Percentiles rank a stretch among this genome's conserved stretches.
These are phyloP conservation scores for Takifugu ocellatus DNA, from an alignment of 2,797 vertebrate species.

Conservation along the genomic window DNA sequence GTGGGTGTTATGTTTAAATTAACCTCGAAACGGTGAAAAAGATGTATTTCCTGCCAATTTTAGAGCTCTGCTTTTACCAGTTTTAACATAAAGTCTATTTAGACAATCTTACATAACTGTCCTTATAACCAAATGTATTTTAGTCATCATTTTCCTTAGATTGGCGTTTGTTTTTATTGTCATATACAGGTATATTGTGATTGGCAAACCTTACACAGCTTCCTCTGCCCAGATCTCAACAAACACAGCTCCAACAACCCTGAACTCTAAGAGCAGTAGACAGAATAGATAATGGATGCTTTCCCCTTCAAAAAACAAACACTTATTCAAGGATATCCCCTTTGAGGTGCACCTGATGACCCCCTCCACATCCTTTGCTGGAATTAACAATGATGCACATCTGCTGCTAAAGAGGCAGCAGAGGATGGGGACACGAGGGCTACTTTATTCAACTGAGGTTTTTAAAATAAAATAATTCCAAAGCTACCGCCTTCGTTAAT, in stretches of 20 bases:
- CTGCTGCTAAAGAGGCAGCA: slow-evolving; percentile 26
- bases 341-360: slow-evolving; percentile 14
- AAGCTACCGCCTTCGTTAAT: background rate
- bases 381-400: slow-evolving; percentile 40
- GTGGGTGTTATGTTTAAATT: too few relatives aligned
- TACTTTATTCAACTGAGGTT: background rate
- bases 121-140: too few relatives aligned
- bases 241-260: background rate
- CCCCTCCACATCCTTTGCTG: slow-evolving; percentile 32
- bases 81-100: background rate
- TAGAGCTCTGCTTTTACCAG: background rate
- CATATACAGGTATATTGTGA: background rate
- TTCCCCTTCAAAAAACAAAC: slow-evolving; percentile 24
- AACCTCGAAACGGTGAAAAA: too few relatives aligned
- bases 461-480: slow-evolving; percentile 4
- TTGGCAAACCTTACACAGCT: background rate
- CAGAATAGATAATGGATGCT: slow-evolving; percentile 3
- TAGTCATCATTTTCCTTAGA: background rate
- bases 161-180: background rate
- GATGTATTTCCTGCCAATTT: background rate
- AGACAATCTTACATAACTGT: too few relatives aligned
- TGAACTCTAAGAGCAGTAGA: background rate
- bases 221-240: background rate
- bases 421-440: slow-evolving; percentile 24
- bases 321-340: slow-evolving; percentile 16